Evolutionary conservation across 2,888 invertebrate species (phyloP).

Genomic region (Rhamphomyia laevipes): DNA sequence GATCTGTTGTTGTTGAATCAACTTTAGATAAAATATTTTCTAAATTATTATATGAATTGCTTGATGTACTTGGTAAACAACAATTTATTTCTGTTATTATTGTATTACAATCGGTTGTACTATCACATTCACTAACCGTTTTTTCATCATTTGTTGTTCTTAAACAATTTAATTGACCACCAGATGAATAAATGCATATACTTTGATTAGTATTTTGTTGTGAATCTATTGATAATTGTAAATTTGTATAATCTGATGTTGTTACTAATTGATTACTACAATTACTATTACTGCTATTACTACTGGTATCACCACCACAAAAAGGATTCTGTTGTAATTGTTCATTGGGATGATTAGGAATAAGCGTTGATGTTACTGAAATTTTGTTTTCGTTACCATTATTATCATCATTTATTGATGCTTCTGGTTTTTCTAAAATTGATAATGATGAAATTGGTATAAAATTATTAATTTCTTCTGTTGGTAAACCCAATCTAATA

Average conservation of each 20-base stretch:
- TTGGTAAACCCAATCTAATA: conserved; percentile 8
- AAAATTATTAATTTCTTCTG: conserved; percentile 13
- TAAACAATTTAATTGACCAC: neutral
- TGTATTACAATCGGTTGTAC: conserved; percentile 20
- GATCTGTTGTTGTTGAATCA: conserved; percentile 19
- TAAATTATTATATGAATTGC: conserved; percentile 11
- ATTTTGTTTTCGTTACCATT: conserved; percentile 8
- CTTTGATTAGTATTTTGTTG: neutral
- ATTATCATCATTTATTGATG: conserved; percentile 1
- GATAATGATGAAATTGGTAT: conserved; percentile 9
- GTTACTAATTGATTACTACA: neutral
- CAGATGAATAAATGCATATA: neutral
- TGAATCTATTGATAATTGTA: neutral
- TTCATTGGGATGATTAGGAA: conserved; percentile 6
- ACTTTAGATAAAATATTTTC: conserved; percentile 20
- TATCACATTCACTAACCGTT: conserved; percentile 20
- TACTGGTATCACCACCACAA: neutral
- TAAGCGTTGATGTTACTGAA: conserved; percentile 11
- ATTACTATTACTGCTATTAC: neutral
- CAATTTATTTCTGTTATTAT: neutral
- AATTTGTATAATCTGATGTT: neutral
- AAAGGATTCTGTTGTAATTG: neutral
- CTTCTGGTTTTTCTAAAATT: neutral
- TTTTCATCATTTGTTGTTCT: neutral
- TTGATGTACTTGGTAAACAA: conserved; percentile 2